phyloP scores from a whole-genome alignment of 2,797 vertebrate species.

The Anomalospiza imberbis region DNA sequence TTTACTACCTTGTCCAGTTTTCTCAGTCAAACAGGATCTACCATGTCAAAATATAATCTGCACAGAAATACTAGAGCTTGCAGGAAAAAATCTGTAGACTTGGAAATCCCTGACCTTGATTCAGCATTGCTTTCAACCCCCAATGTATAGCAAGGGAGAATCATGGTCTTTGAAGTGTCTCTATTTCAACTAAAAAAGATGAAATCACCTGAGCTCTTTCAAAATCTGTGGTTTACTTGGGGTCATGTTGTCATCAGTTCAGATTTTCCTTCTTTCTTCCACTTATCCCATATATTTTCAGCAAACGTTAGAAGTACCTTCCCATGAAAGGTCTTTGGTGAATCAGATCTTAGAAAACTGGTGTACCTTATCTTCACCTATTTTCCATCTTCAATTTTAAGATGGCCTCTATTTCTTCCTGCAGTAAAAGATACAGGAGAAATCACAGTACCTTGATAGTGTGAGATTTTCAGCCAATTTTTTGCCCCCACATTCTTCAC shows the following conservation, averaged over 20 bases:
- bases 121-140: background rate
- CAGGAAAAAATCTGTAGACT: background rate
- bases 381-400: background rate
- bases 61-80: background rate
- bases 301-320: background rate
- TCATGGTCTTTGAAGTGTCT: background rate
- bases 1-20: background rate
- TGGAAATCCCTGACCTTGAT: background rate
- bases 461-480: background rate
- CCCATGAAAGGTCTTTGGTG: background rate
- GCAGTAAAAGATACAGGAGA: background rate
- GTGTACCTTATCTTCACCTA: background rate
- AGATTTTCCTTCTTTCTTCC: background rate
- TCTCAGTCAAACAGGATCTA: background rate
- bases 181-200: background rate
- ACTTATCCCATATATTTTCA: background rate
- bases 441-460: background rate
- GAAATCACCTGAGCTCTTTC: background rate
- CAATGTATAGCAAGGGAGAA: rapidly evolving
- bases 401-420: background rate
- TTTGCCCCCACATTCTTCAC: background rate
- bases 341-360: background rate
- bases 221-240: background rate
- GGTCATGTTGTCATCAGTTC: background rate
- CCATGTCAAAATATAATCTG: background rate